These are phyloP conservation scores for Hypotaenidia philippensis DNA, from an alignment of 2,797 vertebrate genomes.

Conservation along the genomic window DNA sequence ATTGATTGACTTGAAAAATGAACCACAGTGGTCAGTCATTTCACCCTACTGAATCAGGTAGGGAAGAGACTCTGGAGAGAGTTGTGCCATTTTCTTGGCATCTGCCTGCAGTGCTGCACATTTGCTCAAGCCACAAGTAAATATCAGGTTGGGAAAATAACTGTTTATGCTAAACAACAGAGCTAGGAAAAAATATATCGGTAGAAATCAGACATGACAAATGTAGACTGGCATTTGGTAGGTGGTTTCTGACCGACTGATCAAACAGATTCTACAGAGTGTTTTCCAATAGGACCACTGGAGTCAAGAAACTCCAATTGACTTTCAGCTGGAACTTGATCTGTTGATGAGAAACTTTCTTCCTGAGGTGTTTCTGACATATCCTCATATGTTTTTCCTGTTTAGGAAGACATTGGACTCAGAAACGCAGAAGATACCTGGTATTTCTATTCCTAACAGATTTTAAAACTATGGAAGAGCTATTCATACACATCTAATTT, in stretches of 20 bases:
- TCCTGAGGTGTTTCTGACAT: background rate
- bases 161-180: background rate
- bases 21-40: background rate
- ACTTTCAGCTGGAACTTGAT: background rate
- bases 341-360: background rate
- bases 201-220: background rate
- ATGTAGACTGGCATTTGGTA: background rate
- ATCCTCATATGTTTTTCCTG: background rate
- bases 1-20: background rate
- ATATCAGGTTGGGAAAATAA: background rate
- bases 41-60: background rate
- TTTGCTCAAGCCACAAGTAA: background rate
- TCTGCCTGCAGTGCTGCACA: accelerated
- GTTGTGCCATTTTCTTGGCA: background rate
- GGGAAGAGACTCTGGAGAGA: background rate
- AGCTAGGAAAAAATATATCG: background rate
- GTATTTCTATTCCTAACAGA: background rate
- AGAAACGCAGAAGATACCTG: background rate
- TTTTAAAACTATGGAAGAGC: background rate
- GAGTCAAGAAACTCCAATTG: background rate
- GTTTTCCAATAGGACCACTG: background rate
- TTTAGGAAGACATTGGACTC: background rate
- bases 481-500: background rate
- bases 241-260: background rate
- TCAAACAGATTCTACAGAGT: background rate